A percentile compares a stretch with the other conserved stretches of the same genome.
Conservation (phyloP, 2,888 invertebrate species). For the Latheticus oryzae region DNA sequence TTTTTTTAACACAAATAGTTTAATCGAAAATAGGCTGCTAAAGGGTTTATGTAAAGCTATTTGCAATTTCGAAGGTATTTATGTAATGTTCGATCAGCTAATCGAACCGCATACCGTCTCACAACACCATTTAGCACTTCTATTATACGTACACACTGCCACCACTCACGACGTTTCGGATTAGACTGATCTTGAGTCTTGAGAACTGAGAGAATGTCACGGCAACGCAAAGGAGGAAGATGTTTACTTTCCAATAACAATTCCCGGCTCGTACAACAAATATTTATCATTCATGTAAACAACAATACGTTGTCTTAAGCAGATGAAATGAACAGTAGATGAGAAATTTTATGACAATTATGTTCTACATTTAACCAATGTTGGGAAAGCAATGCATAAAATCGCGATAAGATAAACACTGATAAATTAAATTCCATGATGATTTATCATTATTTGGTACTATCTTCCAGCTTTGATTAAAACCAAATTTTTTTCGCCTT, state of each 20-base stretch:
- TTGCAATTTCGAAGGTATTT: too few relatives aligned
- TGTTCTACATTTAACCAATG: not conserved
- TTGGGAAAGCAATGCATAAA: conserved; percentile 2
- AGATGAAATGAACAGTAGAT: conserved; percentile 1
- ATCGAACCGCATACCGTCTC: conserved; percentile 24
- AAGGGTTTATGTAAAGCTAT: too few relatives aligned
- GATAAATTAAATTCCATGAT: conserved; percentile 1
- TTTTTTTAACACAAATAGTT: conserved; percentile 2
- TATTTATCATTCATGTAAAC: too few relatives aligned
- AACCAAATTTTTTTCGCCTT: conserved; percentile 7
- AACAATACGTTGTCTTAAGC: too few relatives aligned
- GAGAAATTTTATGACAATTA: not conserved
- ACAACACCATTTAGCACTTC: conserved; percentile 9
- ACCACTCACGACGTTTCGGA: conserved; percentile 21
- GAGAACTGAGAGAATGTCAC: conserved; percentile 29
- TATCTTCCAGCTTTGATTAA: not conserved
- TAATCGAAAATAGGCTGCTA: conserved; percentile 3
- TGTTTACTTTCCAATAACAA: conserved; percentile 37
- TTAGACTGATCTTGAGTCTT: conserved; percentile 35
- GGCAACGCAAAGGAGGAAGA: conserved; percentile 21
- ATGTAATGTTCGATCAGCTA: conserved; percentile 13
- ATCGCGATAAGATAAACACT: conserved; percentile 9
- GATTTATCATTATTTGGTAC: conserved; percentile 1
- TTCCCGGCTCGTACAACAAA: conserved; percentile 17
- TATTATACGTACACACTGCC: conserved; percentile 8